Base-by-base conservation (phyloP, 2,113 vertebrate species). In the Microcebus ravelobensis region DNA sequence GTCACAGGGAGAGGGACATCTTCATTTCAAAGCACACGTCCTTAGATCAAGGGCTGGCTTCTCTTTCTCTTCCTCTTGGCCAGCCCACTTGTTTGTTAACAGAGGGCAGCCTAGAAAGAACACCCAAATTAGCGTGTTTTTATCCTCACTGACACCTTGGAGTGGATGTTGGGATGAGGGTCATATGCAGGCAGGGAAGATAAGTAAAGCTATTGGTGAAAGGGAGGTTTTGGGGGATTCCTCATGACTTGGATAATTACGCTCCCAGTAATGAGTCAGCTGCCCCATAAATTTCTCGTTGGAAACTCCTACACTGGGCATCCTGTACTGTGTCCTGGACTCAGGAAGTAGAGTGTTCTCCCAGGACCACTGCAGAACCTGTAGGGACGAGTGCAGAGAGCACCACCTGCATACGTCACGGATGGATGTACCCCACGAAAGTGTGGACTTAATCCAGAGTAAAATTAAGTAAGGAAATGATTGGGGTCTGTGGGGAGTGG, bases 111-210 rank as follows among this genome's bases (percentile, higher is more conserved):
- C 70, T 59, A 50, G 57, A 61, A 86, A 91, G 88, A 63, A 83
- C 79, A 31, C 15, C n/a, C 70, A 81, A 21, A 42, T 57, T 68
- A 83, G 48, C 39, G n/a, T 50, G 27, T 52, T 52, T 50, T 55
- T 84, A 71, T 89, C 59, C 55, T 95, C 39, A 74, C 90, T 81
- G 92, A 81, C 31, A 87, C 67, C 23, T 96, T 74, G 52, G 68
- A 45, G 76, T 74, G 74, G 71, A 93, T 71, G 82, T 42, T 90
- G 79, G 84, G 42, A 71, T 45, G 59, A 92, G 76, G 74, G 61
- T 92, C 71, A 45, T 39, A 3, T 63, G 17, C 14, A 73, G 59
- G 25, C 21, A n/a, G 81, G 86, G 77, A 89, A 90, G 45, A 68
- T 71, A 81, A 84, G 42, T 9, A 42, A 94, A 84, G 57, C 4